Percentiles rank a stretch among this genome's conserved stretches.
These are phyloP conservation scores for Xiphorhynchus erythropygius DNA, from an alignment of 2,797 vertebrate genomes.

Conservation along the genomic window DNA sequence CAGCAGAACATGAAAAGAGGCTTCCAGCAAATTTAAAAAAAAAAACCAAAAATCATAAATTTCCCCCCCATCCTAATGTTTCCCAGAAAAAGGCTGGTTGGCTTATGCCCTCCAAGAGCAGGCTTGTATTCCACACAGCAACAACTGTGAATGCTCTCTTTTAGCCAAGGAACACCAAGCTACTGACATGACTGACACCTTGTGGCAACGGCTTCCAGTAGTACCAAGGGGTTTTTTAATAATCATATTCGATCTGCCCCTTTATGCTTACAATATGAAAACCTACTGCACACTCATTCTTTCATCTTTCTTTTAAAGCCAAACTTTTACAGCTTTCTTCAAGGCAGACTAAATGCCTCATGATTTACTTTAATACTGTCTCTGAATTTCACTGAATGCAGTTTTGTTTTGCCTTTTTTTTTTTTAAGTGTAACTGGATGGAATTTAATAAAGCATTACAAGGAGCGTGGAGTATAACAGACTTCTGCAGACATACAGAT, in stretches of 20 bases:
- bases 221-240: not conserved
- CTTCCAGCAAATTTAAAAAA: not conserved
- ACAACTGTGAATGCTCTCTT: not conserved
- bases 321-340: not conserved
- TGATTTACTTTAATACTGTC: not conserved
- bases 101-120: not conserved
- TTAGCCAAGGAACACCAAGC: not conserved
- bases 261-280: not conserved
- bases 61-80: not conserved
- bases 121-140: not conserved
- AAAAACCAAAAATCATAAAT: not conserved
- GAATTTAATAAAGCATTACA: not conserved
- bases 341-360: not conserved
- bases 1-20: not conserved
- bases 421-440: not conserved
- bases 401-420: fast-evolving
- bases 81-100: not conserved
- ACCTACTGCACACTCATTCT: not conserved
- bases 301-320: not conserved
- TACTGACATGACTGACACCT: constrained; percentile 46
- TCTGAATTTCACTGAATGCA: not conserved
- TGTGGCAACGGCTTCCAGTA: constrained; percentile 1
- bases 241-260: not conserved
- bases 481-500: not conserved
- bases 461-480: not conserved